Base-by-base conservation (phyloP, 2,888 invertebrate genomes). In the Achlya flavicornis region DNA sequence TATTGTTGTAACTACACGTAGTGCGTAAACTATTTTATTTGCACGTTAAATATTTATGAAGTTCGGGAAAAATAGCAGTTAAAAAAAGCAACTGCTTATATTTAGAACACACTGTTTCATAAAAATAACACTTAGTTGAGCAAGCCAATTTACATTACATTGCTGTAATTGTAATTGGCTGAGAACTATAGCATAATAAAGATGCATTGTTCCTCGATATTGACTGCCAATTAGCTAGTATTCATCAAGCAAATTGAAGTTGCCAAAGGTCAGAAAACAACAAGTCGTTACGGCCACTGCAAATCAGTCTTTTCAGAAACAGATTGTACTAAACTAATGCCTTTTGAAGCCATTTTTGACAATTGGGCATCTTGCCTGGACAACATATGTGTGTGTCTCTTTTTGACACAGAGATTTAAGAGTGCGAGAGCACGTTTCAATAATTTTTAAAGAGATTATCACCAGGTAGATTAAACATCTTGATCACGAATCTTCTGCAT, bases 1-100 rank as follows among this genome's bases (percentile, higher is more conserved):
- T 5, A 61, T 63, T 61, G n/a, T 48, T 60, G 33, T 59, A 16
- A 57, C 58, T 12, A 46, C 58, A 57, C 63, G 67, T 60, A 65
- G 63, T 53, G 53, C 53, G 53, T 53, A 53, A 19, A 53, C 10
- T 19, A 19, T 16, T 48, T 48, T 43, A 35, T 32, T 35, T 33
- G 57, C 38, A 57, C 57, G 62, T 65, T 62, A 65, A 46, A 48
- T 48, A 48, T 48, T 48, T 48, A 48, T 48, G 16, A 53, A 19
- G 53, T 53, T 53, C 53, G 19, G 53, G 7, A 19, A 53, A 53
- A 53, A 53, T 19, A 19, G n/a, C 53, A 19, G 53, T 53, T 7
- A 10, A 6, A 35, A 7, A 53, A 19, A 53, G 16, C 10, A 53
- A 53, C 53, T 53, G 53, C 19, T 53, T 53, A 12, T 41, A 41